Evolutionary conservation across 1,140 invertebrate genomes (phyloP), one percentile per base, ranked within the genome.

Genomic region (Triops longicaudatus): DNA sequence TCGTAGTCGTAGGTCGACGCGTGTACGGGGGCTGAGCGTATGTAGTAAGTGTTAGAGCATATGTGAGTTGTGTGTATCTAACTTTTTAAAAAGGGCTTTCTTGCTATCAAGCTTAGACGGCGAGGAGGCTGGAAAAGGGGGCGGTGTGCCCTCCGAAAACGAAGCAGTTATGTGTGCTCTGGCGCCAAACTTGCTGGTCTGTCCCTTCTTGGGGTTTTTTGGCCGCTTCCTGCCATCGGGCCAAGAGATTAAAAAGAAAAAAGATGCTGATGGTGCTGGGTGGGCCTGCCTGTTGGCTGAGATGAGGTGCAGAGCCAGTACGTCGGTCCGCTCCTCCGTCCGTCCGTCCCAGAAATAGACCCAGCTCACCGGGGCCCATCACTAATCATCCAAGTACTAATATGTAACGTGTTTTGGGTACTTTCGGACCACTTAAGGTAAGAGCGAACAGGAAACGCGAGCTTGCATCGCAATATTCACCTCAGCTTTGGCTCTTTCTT

Each of bases 361-460:
- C 2, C 50, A 63, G 50, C 50, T 63, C 50, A 63, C 10, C 10
- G 50, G 50, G 50, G 50, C 50, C 50, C 50, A 63, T 63, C 50
- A 63, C 50, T 63, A 63, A 63, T 63, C 50, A 63, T 63, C 50
- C 50, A 63, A 63, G 50, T 63, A 63, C 50, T 63, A 63, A 63
- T 63, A 63, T 37, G 7, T 63, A 63, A 9, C 50, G 10, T 63
- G 50, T 63, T 63, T 63, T 63, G 22, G 10, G 50, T 63, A 63
- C 17, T 63, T 63, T 63, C 14, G 6, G 5, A n/a, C 50, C 31
- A 37, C 31, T 37, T 63, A 14, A n/a, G 50, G n/a, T 22, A 63
- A 63, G 14, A 63, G 14, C 14, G 31, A 7, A 37, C 2, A 37
- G 31, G 31, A 7, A 37, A 37, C 31, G 7, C 31, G 7, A 37